Conservation (phyloP, 2,113 vertebrate species). For the Brachyhypopomus gauderio region DNA sequence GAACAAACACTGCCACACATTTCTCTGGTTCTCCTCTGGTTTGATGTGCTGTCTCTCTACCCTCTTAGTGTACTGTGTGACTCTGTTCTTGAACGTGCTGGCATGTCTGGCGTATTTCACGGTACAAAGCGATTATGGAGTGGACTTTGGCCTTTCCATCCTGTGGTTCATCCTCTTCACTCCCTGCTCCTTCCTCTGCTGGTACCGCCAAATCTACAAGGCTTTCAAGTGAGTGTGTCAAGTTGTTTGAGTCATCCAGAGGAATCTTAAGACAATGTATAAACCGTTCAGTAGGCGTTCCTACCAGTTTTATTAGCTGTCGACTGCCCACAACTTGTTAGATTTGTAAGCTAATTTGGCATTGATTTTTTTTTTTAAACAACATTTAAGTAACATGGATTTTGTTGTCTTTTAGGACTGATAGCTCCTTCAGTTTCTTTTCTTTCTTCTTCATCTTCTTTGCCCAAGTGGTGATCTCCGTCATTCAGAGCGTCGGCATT, state of each 20-base stretch:
- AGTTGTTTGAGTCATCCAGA: background rate
- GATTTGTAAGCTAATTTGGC: background rate
- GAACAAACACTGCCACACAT: too few species aligned
- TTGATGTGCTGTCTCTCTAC: background rate
- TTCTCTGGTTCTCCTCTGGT: background rate
- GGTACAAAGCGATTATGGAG: constrained; percentile 45
- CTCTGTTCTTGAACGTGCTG: constrained; percentile 91
- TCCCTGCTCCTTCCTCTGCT: constrained; percentile 96
- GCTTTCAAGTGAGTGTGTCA: constrained; percentile 86
- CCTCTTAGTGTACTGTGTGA: constrained; percentile 83
- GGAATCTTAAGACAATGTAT: background rate
- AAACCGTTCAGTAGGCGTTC: background rate
- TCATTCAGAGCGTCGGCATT: constrained; percentile 91
- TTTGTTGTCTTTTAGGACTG: constrained; percentile 75
- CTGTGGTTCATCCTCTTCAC: constrained; percentile 92
- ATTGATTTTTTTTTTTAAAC: background rate
- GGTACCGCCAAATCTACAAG: constrained; percentile 96
- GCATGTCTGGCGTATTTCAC: constrained; percentile 90
- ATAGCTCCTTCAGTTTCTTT: constrained; percentile 99
- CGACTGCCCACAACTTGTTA: background rate
- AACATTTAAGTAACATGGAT: background rate
- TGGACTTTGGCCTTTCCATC: constrained; percentile 90
- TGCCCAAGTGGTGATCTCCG: constrained; percentile 85
- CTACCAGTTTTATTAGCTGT: too few species aligned
- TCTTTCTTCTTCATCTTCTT: constrained; percentile 96